Conservation (phyloP, 2,797 vertebrate species). For the Sebastolobus altivelis region DNA sequence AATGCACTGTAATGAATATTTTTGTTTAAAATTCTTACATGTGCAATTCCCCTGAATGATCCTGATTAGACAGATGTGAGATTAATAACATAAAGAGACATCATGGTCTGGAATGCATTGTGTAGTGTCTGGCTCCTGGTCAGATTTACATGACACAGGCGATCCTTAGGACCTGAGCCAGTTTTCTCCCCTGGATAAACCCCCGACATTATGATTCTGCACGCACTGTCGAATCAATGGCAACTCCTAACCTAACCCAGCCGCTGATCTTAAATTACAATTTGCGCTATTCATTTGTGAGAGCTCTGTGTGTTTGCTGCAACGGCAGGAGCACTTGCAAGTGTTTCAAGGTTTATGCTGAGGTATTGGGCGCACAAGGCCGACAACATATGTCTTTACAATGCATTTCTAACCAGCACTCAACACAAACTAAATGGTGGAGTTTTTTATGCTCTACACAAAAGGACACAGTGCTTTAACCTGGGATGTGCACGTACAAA, state of each 20-base stretch:
- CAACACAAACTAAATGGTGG: slow-evolving; percentile 3
- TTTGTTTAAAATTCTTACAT: slow-evolving; percentile 35
- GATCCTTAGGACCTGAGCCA: slow-evolving; percentile 26
- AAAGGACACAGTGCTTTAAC: slow-evolving; percentile 15
- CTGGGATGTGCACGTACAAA: slow-evolving; percentile 46
- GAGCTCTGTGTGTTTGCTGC: slow-evolving; percentile 24
- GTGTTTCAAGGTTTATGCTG: slow-evolving; percentile 26
- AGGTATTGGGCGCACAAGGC: slow-evolving; percentile 5
- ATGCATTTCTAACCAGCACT: background rate
- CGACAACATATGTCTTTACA: slow-evolving; percentile 14
- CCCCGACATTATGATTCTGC: slow-evolving; percentile 52
- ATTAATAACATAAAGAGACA: slow-evolving; percentile 48
- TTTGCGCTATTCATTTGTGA: slow-evolving; percentile 29
- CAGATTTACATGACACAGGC: slow-evolving; percentile 43
- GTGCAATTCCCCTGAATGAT: slow-evolving; percentile 36
- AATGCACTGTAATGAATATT: slow-evolving; percentile 43
- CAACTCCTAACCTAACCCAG: slow-evolving; percentile 23
- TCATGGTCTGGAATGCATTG: slow-evolving; percentile 36
- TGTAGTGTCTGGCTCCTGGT: slow-evolving; percentile 40
- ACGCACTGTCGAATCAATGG: slow-evolving; percentile 43
- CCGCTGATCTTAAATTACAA: slow-evolving; percentile 51
- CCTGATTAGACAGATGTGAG: slow-evolving; percentile 46
- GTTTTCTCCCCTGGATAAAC: slow-evolving; percentile 39
- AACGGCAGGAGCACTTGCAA: slow-evolving; percentile 4
- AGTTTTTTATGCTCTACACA: slow-evolving; percentile 6